Evolutionary conservation across 2,888 invertebrate species (phyloP), one percentile per base, ranked within the genome.

Genomic region (Melinopterus prodromus): DNA sequence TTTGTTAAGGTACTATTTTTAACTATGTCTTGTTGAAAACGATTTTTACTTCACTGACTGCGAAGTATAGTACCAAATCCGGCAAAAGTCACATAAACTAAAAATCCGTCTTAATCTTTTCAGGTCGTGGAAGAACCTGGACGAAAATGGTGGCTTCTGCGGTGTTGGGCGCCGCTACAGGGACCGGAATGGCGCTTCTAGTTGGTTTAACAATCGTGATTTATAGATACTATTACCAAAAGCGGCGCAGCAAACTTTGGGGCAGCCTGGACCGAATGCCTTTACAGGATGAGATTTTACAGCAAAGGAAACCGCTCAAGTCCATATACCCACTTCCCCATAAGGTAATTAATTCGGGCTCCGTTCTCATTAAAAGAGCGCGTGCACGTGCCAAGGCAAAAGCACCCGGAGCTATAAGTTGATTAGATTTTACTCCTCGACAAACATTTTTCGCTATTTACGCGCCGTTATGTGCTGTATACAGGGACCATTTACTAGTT

Each of bases 141-240:
- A 26, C 26, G 26, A 71, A 77, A 74, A 92, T 93, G 92, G 92
- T 93, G 79, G 92, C 92, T 77, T 92, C 93, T n/a, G 93, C 93
- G 71, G 92, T 93, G 69, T 88, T 94, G 80, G 94, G 93, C 16
- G 93, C 93, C 71, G 94, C 93, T 6, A 90, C 93, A 0, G 94
- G 94, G 71, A 93, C 93, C 2, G 94, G 93, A 6, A 88, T 93
- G 81, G 93, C 93, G 0, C 88, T 94, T 36, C 87, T 93, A 79
- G 91, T 94, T 69, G 93, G 93, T 12, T 91, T 94, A 86, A 93
- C 93, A 6, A 90, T 94, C 79, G 92, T 94, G 53, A 90, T 93
- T 83, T 93, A 93, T 86, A 92, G 93, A 69, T 94, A 94, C 86
- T 93, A 94, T 87, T 90, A 91, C 36, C 87, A 91, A 6, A 90